Evolutionary conservation across 2,797 vertebrate species (phyloP).

Genomic region (Onychomys leucogaster): DNA sequence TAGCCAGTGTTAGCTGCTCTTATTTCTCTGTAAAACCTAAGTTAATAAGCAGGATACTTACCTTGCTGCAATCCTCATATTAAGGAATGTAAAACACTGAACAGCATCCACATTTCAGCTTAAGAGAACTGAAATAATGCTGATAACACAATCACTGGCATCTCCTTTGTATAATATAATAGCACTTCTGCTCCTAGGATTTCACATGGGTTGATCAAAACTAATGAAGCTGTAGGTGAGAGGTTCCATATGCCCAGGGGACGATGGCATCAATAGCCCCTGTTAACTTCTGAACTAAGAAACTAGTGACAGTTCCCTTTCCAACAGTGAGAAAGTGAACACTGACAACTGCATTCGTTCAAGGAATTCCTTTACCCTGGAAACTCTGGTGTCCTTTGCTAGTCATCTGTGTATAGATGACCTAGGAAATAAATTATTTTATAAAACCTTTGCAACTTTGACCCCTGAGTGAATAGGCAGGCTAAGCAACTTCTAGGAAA

Average conservation of each 20-base stretch:
- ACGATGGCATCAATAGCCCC: background rate
- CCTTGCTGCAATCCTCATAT: constrained; percentile 2
- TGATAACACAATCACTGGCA: background rate
- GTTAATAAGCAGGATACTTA: constrained; percentile 55
- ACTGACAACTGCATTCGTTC: background rate
- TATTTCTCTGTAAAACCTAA: constrained; percentile 48
- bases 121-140: constrained; percentile 48
- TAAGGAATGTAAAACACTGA: constrained; percentile 33
- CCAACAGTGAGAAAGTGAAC: background rate
- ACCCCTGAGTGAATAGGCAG: background rate
- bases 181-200: background rate
- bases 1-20: background rate
- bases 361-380: constrained; percentile 20
- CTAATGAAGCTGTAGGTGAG: background rate
- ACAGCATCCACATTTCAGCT: constrained; percentile 17
- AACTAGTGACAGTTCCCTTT: background rate
- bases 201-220: constrained; percentile 20
- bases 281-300: constrained; percentile 27
- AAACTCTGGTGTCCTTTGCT: background rate
- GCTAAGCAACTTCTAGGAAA: background rate
- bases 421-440: background rate
- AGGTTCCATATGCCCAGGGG: background rate
- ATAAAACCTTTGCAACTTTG: constrained; percentile 36
- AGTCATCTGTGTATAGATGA: background rate
- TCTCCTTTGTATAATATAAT: background rate